Base-by-base conservation (phyloP, 2,888 invertebrate genomes). In the Sphecodes monilicornis region DNA sequence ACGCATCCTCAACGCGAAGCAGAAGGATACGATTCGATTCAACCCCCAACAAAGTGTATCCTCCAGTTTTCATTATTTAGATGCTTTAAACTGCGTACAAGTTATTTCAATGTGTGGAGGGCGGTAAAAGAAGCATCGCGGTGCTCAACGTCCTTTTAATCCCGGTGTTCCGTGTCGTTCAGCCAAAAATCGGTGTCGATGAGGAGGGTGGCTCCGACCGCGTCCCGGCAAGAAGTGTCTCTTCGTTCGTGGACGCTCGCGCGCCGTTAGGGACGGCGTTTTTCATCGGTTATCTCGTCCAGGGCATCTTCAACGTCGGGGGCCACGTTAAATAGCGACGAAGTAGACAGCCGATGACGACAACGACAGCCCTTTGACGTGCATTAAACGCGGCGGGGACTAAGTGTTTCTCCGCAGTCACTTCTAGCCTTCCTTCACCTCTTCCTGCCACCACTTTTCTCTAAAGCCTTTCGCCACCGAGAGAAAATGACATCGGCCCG, bases 321-420 rank as follows among this genome's bases (percentile, higher is more conserved):
- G 85, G 90, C 89, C 90, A 88, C 88, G 86, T 91, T 92, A 91
- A 91, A 90, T 88, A 90, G 90, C 80, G 87, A n/a, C 75, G 64
- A 75, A 82, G 83, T n/a, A 71, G 80, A 75, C 79, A 78, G 68
- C 77, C 73, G 78, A 85, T 79, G 82, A 85, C 80, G 84, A 73
- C 77, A 75, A 82, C 85, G 90, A 88, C 87, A 79, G 85, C 86
- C 88, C 90, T 93, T 92, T 92, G 91, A 93, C 90, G 89, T 87
- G 88, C 89, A 91, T 92, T 93, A 91, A 91, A 90, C 88, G 85
- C 85, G 91, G 89, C 89, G 86, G 85, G 89, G 89, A 88, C 92
- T 92, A 91, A 93, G 92, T 92, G 92, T 92, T 92, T 90, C 90
- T 90, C 87, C 86, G 82, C 86, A 80, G 88, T 88, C 82, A 79